These are phyloP conservation scores for Tauraco erythrolophus DNA, from an alignment of 2,113 vertebrate species.

Conservation along the genomic window DNA sequence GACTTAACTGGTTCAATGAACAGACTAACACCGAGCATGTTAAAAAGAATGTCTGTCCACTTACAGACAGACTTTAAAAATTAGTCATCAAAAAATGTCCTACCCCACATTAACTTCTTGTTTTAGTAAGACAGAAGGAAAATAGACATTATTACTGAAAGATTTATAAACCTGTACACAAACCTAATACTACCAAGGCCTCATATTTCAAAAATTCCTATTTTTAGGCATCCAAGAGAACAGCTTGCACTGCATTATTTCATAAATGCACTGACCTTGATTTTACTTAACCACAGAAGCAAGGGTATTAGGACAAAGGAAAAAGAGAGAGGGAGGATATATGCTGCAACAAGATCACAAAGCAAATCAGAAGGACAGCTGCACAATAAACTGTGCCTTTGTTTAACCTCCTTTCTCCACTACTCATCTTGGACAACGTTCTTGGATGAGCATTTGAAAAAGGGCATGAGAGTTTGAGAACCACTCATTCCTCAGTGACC, in stretches of 20 bases:
- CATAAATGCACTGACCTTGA: background rate
- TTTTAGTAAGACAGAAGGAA: background rate
- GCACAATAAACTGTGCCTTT: background rate
- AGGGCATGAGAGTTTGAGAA: background rate
- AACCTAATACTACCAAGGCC: fast-evolving
- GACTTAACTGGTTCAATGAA: background rate
- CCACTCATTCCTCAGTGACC: background rate
- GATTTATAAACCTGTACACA: background rate
- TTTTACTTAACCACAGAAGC: background rate
- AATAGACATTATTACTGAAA: background rate
- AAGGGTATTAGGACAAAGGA: background rate
- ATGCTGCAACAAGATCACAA: background rate
- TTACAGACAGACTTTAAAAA: background rate
- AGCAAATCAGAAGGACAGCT: background rate
- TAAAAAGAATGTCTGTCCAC: background rate
- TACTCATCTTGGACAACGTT: background rate
- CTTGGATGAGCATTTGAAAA: background rate
- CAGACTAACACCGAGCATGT: background rate
- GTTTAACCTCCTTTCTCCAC: background rate
- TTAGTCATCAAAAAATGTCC: background rate
- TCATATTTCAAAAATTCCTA: background rate
- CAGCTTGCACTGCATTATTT: background rate
- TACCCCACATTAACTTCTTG: background rate
- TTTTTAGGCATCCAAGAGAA: background rate
- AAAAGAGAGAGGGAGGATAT: background rate